These are phyloP conservation scores for Liasis olivaceus DNA, from an alignment of 2,797 vertebrate species.

Conservation along the genomic window DNA sequence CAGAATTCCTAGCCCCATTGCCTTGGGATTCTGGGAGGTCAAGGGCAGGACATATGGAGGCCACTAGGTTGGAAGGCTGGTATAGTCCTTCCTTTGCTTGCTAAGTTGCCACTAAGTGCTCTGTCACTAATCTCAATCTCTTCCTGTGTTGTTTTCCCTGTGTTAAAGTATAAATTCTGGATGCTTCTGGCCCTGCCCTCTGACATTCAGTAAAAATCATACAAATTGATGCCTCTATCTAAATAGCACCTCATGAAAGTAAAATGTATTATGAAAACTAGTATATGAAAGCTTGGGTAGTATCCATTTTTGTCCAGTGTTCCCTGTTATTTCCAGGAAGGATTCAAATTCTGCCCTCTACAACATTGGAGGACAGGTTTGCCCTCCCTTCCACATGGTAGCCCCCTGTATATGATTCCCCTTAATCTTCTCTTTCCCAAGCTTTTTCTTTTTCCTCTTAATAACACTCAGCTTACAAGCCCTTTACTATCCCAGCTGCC, in stretches of 20 bases:
- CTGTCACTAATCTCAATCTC: background rate
- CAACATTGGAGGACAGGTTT: background rate
- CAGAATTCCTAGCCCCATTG: background rate
- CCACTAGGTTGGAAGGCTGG: background rate
- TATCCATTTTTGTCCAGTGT: background rate
- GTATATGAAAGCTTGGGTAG: background rate
- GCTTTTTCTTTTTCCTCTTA: background rate
- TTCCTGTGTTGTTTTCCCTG: background rate
- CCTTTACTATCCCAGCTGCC: background rate
- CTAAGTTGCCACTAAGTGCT: background rate
- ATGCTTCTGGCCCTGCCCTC: background rate
- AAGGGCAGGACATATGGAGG: background rate
- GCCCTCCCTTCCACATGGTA: background rate
- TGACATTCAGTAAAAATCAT: background rate
- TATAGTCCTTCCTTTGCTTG: background rate
- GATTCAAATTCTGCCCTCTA: background rate
- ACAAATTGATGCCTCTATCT: background rate
- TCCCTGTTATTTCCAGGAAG: background rate
- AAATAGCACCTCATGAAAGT: background rate
- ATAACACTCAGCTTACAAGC: background rate
- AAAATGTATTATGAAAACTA: background rate
- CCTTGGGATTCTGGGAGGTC: background rate
- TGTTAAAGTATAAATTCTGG: background rate
- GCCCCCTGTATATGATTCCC: background rate
- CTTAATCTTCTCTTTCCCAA: background rate